phyloP scores from a whole-genome alignment of 2,888 invertebrate species.

The Fissipunctia ypsillon region DNA sequence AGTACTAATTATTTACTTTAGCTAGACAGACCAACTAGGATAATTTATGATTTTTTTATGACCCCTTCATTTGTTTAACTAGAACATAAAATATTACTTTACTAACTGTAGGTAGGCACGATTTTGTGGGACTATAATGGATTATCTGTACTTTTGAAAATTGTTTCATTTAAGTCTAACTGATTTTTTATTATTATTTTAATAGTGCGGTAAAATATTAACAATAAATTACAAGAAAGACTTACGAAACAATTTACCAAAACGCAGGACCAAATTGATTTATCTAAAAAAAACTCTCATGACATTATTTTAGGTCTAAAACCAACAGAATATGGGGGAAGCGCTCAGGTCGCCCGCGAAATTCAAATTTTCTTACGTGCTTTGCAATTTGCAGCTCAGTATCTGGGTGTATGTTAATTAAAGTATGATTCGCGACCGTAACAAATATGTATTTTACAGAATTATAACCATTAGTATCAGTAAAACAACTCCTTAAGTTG shows the following conservation, averaged over 20 bases:
- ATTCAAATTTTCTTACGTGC: too few species aligned
- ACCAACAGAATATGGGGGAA: too few species aligned
- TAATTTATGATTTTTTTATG: background rate
- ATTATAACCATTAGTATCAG: too few species aligned
- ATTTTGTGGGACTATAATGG: background rate
- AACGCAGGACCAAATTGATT: background rate
- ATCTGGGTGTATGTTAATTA: too few species aligned
- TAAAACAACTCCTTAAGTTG: too few species aligned
- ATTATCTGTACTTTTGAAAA: background rate
- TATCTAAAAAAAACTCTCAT: background rate
- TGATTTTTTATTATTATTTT: background rate
- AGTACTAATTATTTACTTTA: background rate
- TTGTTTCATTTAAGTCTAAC: background rate
- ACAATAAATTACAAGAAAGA: too few species aligned
- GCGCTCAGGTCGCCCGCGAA: too few species aligned
- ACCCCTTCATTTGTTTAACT: background rate
- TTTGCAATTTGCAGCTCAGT: too few species aligned
- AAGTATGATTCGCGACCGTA: too few species aligned
- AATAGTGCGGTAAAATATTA: too few species aligned
- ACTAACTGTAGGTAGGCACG: background rate
- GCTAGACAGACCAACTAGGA: background rate
- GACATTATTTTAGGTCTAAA: constrained; percentile 9
- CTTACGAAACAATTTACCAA: background rate
- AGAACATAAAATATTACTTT: background rate
- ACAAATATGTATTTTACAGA: too few species aligned